phyloP scores from a whole-genome alignment of 2,888 invertebrate genomes.

The Biston stratarius region DNA sequence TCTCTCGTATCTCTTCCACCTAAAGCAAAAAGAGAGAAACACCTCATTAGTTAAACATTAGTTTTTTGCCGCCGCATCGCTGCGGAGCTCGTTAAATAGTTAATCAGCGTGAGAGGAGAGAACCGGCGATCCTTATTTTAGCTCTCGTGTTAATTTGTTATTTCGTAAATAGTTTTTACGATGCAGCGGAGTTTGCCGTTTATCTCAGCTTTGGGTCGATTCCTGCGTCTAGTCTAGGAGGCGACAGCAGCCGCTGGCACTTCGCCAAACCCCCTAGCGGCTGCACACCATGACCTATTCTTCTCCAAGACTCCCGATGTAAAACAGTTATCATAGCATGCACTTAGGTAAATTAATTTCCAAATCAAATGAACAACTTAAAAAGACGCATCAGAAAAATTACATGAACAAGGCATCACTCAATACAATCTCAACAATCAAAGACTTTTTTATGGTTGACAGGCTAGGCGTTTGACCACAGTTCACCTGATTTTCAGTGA shows the following conservation, averaged over 20 bases:
- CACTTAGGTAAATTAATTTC: no score
- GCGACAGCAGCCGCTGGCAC: constrained; percentile 55
- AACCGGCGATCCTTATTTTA: constrained; percentile 42
- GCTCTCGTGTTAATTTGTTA: constrained; percentile 55
- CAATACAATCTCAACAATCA: no score
- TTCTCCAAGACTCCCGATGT: neutral
- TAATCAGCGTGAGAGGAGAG: constrained; percentile 22
- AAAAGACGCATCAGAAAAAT: no score
- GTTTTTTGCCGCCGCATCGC: constrained; percentile 15
- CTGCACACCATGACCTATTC: constrained; percentile 51
- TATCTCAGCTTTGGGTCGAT: constrained; percentile 58
- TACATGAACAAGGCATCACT: no score
- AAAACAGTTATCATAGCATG: no score
- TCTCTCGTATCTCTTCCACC: constrained; percentile 99
- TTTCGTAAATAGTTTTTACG: constrained; percentile 51
- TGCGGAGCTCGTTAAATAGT: constrained; percentile 34
- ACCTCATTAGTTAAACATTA: constrained; percentile 28
- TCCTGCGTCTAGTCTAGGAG: constrained; percentile 56
- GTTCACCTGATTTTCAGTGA: no score
- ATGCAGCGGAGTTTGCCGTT: constrained; percentile 51
- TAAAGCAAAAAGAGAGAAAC: constrained; percentile 66
- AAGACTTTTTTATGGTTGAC: no score
- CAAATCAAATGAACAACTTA: no score
- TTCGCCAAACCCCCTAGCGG: constrained; percentile 52
- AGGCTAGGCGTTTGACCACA: no score